Percentiles rank a stretch among this genome's conserved stretches.
Evolutionary conservation across 2,797 vertebrate species (phyloP).

Genomic region (Odontamblyopus lacepedii): DNA sequence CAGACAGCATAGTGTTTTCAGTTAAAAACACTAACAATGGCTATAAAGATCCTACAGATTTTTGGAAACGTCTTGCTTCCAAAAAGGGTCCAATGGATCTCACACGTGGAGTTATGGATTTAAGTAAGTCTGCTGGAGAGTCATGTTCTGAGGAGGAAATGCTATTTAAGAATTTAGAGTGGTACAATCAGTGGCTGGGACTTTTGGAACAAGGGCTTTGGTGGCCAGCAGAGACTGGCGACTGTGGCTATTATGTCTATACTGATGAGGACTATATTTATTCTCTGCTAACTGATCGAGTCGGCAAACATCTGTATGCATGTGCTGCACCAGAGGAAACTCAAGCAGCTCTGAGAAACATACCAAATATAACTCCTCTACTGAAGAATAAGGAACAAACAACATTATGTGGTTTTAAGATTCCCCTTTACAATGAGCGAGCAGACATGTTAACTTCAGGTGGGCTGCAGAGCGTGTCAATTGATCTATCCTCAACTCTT

Average conservation of each 20-base stretch:
- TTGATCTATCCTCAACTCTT: slow-evolving; percentile 87
- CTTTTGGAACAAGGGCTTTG: slow-evolving; percentile 90
- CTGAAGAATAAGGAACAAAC: slow-evolving; percentile 78
- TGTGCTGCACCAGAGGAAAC: slow-evolving; percentile 82
- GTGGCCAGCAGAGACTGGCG: slow-evolving; percentile 91
- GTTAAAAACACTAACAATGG: slow-evolving; percentile 61
- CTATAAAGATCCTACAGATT: slow-evolving; percentile 76
- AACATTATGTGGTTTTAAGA: slow-evolving; percentile 90
- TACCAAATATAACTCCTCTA: slow-evolving; percentile 74
- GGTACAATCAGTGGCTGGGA: slow-evolving; percentile 91
- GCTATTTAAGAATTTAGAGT: slow-evolving; percentile 79
- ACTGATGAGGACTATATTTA: slow-evolving; percentile 90
- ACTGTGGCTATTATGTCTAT: slow-evolving; percentile 94
- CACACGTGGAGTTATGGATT: slow-evolving; percentile 72
- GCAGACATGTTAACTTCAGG: slow-evolving; percentile 74
- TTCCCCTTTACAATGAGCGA: slow-evolving; percentile 80
- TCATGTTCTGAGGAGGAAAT: slow-evolving; percentile 72
- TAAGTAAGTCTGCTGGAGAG: slow-evolving; percentile 80
- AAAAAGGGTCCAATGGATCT: slow-evolving; percentile 87
- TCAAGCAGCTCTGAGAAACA: slow-evolving; percentile 75
- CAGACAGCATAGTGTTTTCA: slow-evolving; percentile 53
- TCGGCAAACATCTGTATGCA: slow-evolving; percentile 88
- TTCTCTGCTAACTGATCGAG: slow-evolving; percentile 90
- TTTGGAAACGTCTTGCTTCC: slow-evolving; percentile 73
- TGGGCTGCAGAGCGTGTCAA: slow-evolving; percentile 66